Conservation (phyloP, 2,113 vertebrate genomes). For the Phylloscopus whistleri region DNA sequence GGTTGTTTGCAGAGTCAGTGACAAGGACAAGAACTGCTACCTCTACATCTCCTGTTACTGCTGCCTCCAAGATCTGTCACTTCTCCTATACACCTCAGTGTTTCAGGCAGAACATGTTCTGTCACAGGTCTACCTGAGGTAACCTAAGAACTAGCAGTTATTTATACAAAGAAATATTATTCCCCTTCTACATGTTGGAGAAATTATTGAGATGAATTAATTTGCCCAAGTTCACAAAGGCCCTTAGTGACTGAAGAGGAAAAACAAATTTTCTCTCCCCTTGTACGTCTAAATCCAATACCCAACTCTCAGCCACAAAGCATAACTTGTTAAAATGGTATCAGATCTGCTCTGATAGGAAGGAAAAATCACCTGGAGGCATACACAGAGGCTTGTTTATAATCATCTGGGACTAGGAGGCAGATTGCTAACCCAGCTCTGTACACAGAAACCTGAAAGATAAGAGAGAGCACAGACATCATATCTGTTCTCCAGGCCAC, state of each 20-base stretch:
- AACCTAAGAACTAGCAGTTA: background rate
- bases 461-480: background rate
- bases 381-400: slow-evolving; percentile 3
- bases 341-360: background rate
- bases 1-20: background rate
- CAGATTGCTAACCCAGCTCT: background rate
- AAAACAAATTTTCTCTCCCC: background rate
- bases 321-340: background rate
- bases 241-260: background rate
- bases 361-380: background rate
- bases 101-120: background rate
- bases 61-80: background rate
- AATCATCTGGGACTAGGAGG: background rate
- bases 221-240: background rate
- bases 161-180: background rate
- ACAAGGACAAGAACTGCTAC: background rate
- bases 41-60: background rate
- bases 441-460: background rate
- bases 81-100: background rate
- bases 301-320: background rate
- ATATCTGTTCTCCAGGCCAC: background rate
- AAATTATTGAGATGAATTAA: slow-evolving; percentile 2
- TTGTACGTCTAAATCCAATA: background rate
- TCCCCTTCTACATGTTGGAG: background rate
- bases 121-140: background rate